These are phyloP conservation scores for Mixornis gularis DNA, from an alignment of 2,113 vertebrate species.

Conservation along the genomic window DNA sequence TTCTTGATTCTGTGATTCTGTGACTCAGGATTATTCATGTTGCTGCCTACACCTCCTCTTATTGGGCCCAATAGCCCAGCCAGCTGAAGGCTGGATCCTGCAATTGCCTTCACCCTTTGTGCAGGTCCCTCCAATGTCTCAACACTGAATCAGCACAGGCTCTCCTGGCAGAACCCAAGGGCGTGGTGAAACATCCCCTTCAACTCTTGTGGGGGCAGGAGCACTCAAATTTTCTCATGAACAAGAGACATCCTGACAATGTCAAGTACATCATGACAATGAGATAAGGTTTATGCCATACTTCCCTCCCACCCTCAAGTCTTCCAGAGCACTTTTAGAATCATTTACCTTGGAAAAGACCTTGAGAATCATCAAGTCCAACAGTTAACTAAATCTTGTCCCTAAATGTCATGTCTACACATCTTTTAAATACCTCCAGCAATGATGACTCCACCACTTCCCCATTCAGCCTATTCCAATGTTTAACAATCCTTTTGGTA, in stretches of 20 bases:
- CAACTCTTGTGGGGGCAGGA: background rate
- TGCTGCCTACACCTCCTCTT: background rate
- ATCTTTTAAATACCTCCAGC: background rate
- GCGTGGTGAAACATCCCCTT: background rate
- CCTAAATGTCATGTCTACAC: background rate
- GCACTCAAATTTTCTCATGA: background rate
- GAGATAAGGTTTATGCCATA: background rate
- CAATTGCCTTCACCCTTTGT: background rate
- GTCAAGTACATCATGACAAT: background rate
- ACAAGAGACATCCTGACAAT: background rate
- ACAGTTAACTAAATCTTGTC: background rate
- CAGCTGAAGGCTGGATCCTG: background rate
- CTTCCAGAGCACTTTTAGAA: background rate
- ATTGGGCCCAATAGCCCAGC: background rate
- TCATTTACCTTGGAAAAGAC: background rate
- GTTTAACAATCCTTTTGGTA: background rate
- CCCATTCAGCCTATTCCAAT: background rate
- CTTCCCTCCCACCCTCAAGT: fast-evolving
- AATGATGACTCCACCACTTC: background rate
- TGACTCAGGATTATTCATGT: background rate
- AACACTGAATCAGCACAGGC: background rate
- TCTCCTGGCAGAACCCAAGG: background rate
- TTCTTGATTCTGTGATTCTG: background rate
- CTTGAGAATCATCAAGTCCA: background rate
- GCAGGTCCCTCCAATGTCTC: background rate